Percentiles rank a stretch among this genome's conserved stretches.
Evolutionary conservation across 1,140 invertebrate genomes (phyloP).

Genomic region (Caenorhabditis brenneri): DNA sequence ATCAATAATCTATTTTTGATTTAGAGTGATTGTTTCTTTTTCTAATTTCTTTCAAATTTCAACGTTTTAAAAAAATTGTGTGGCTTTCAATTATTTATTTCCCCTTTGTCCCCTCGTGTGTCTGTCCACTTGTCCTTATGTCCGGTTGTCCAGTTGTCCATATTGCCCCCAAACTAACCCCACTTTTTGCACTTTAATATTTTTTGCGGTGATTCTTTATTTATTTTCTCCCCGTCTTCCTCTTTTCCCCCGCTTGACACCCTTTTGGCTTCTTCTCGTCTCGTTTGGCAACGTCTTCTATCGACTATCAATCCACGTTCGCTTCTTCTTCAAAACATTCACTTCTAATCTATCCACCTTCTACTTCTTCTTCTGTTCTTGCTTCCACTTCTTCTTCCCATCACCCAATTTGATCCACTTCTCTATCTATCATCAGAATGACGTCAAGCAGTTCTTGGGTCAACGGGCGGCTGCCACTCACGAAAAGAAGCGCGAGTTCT

Average conservation of each 20-base stretch:
- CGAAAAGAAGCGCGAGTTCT: conserved; percentile 30
- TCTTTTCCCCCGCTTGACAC: not conserved
- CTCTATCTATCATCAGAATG: not conserved
- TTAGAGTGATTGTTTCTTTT: not conserved
- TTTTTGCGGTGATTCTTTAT: not conserved
- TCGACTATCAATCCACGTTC: not conserved
- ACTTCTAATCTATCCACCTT: not conserved
- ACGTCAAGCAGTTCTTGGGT: not conserved
- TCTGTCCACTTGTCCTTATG: not conserved
- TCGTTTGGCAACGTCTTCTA: not conserved
- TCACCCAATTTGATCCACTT: not conserved
- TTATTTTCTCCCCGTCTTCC: not conserved
- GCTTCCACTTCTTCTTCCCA: not conserved
- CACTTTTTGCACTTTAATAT: not conserved
- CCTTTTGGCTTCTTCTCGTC: not conserved
- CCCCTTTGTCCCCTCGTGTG: not conserved
- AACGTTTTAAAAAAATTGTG: not conserved
- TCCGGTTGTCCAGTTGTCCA: not conserved
- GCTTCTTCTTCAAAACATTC: not conserved
- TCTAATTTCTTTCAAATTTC: too few species aligned
- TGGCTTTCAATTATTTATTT: too few species aligned
- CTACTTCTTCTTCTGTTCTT: conserved; percentile 20
- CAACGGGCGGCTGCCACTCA: conserved; percentile 2
- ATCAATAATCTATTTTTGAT: not conserved
- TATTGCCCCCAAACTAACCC: not conserved